Evolutionary conservation across 2,797 vertebrate species (phyloP).

Genomic region (Mormyrus hasselquistii): DNA sequence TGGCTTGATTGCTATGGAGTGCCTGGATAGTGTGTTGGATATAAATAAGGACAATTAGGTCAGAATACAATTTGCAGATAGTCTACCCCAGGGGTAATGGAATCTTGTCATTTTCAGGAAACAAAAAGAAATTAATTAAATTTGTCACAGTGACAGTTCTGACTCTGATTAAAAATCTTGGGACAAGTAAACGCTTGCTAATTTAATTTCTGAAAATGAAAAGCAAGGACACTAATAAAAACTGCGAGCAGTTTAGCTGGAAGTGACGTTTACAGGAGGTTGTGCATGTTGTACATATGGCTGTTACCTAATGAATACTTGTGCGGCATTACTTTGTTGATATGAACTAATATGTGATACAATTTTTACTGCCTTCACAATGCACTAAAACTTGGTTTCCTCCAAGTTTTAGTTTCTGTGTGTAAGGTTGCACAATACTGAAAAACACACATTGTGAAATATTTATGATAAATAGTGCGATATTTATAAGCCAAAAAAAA

Average conservation of each 20-base stretch:
- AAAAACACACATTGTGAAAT: background rate
- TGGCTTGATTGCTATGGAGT: conserved; percentile 36
- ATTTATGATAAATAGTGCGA: background rate
- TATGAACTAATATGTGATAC: background rate
- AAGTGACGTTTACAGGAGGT: background rate
- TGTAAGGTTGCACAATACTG: background rate
- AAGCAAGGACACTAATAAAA: conserved; percentile 41
- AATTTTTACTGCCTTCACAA: background rate
- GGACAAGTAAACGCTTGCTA: conserved; percentile 48
- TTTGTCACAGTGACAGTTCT: conserved; percentile 61
- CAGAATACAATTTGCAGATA: conserved; percentile 58
- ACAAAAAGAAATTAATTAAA: conserved; percentile 67
- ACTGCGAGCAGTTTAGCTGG: conserved; percentile 35
- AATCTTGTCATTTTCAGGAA: conserved; percentile 63
- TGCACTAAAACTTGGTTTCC: background rate
- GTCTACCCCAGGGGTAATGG: conserved; percentile 55
- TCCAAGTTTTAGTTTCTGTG: background rate
- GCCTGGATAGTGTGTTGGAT: conserved; percentile 44
- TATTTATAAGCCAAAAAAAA: background rate
- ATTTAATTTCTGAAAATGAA: conserved; percentile 52
- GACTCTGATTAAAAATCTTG: conserved; percentile 62
- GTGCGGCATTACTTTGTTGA: background rate
- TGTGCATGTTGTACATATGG: background rate
- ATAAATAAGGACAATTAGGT: conserved; percentile 58
- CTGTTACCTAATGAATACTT: background rate